Base-by-base conservation (phyloP, 2,113 vertebrate species). In the Oreochromis tanganicae region DNA sequence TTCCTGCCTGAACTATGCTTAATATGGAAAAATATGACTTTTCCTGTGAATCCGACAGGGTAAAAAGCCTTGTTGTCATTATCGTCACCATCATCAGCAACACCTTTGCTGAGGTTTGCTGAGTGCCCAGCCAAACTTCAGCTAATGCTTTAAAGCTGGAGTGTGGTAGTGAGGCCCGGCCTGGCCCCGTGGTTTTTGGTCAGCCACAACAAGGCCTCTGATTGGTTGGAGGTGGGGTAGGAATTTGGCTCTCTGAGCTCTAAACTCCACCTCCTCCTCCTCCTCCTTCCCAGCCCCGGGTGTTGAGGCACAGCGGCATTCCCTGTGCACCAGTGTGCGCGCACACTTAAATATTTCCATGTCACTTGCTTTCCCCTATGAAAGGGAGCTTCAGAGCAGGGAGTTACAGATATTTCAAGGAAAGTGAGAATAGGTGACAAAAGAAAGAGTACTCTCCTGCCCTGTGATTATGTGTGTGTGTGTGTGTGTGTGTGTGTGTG, bases 181-280 rank as follows among this genome's bases (percentile, higher is more conserved):
- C 84, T 91, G 89, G 91, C 91, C 93, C 91, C 85, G 93, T 86
- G 94, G 91, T 92, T 97, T 68, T 93, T 92, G 93, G 94, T 95
- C 93, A 89, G 87, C 92, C 93, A 89, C 96, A 95, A 88, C 91
- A 94, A 91, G 86, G 83, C 86, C 89, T 94, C 95, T 91, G 95
- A 97, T 97, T 97, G 97, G 97, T 3, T 81, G 86, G 89, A 71
- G 14, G 80, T 34, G 83, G 54, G 90, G 94, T 94, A 97, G 96
- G 96, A 97, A 97, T 97, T 97, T 95, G 92, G 95, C 94, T 97
- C 9, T 96, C 93, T 91, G 93, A 96, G 94, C 87, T 90, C 84
- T 82, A 80, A 91, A 68, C 92, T 81, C 94, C 95, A 6, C 96
- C 89, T 84, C 88, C 75, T 86, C 54, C 91, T 86, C 54, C 91